Conservation (phyloP, 2,113 vertebrate species). For the Oryctolagus cuniculus region mOryCun1.1 NC_091432.1:212341501-212342000, state of each 20-base stretch:
- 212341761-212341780: conserved; percentile 63
- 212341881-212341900: conserved; percentile 66
- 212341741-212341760: conserved; percentile 58
- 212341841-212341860: conserved; percentile 71
- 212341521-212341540: too few relatives aligned
- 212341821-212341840: conserved; percentile 64
- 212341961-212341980: too few relatives aligned
- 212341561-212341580: too few relatives aligned
- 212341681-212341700: not conserved
- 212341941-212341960: conserved; percentile 38
- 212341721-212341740: conserved; percentile 26
- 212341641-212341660: too few relatives aligned
- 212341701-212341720: conserved; percentile 4
- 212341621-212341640: too few relatives aligned
- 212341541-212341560: too few relatives aligned
- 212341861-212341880: conserved; percentile 69
- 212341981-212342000: too few relatives aligned
- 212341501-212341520: too few relatives aligned
- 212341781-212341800: conserved; percentile 70
- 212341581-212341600: too few relatives aligned
- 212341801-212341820: conserved; percentile 64
- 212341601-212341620: too few relatives aligned
- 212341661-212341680: too few relatives aligned
- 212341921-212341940: conserved; percentile 54
- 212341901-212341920: conserved; percentile 69